Evolutionary conservation across 1,140 invertebrate genomes (phyloP), one percentile per base, ranked within the genome.

Genomic region (Calliphora vicina): DNA sequence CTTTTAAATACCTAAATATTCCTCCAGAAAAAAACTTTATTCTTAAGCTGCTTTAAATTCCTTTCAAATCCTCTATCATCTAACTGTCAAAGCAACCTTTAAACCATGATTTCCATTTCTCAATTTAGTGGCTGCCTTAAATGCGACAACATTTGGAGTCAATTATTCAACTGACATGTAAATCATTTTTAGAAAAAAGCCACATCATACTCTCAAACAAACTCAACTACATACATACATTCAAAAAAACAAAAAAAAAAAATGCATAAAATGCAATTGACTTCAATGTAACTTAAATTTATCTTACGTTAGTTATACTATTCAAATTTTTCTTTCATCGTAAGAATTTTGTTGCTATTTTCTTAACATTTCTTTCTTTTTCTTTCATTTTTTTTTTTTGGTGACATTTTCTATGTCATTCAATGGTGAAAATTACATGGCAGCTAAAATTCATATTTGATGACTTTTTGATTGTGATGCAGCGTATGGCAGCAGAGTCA

Each of bases 401-500:
- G 6, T 35, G 35, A 10, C 35, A 35, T 35, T 35, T 35, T 35
- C 35, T 35, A 20, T 35, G 73, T 35, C 27, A 35, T 78, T 78
- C n/a, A 25, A 45, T 78, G 74, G 74, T 78, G 74, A 78, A 78
- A 78, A 78, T 78, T 78, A 78, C 74, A 78, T 78, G 73, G 35
- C 74, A 78, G 74, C 4, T 57, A 78, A 78, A 78, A 78, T 78
- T 78, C 74, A 78, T 78, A 78, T 78, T 78, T 78, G 74, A 78
- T 78, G 74, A 78, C 35, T 45, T 78, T 76, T 78, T 78, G 74
- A 78, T 78, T 78, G 74, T 43, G 74, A 23, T 43, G 35, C 35
- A 45, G 35, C n/a, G 29, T 20, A 74, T 17, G 17, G 45, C 27
- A 20, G 12, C 72, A 15, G 29, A 35, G 35, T 10, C 35, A 35